Percentiles rank a stretch among this genome's conserved stretches.
Evolutionary conservation across 2,113 vertebrate genomes (phyloP).

Genomic region (Aphyosemion australe): DNA sequence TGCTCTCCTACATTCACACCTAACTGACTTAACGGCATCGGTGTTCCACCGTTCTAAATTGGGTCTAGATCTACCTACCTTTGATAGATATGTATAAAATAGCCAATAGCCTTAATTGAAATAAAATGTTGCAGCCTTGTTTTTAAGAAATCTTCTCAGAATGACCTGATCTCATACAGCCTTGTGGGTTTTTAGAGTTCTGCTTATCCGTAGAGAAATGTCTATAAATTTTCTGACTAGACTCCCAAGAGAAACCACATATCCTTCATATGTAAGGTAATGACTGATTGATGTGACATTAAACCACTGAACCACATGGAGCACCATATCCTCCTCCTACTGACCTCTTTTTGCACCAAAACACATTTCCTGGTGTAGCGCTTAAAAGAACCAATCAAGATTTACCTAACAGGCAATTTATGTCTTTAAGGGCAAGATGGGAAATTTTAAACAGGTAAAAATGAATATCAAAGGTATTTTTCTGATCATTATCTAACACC

Average conservation of each 20-base stretch:
- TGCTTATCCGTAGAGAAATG: background rate
- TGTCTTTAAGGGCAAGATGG: background rate
- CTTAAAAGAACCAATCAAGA: no score
- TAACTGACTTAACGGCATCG: no score
- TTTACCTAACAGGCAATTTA: background rate
- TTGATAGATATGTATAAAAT: no score
- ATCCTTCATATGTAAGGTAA: constrained; percentile 16
- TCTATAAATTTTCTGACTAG: constrained; percentile 40
- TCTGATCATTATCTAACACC: background rate
- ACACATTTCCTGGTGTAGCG: background rate
- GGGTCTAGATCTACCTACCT: no score
- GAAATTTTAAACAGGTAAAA: background rate
- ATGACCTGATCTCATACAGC: constrained; percentile 15
- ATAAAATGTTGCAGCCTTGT: constrained; percentile 6
- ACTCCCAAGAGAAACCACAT: constrained; percentile 29
- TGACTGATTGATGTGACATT: constrained; percentile 36
- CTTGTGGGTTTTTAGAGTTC: constrained; percentile 7
- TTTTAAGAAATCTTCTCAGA: constrained; percentile 16
- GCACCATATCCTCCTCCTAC: constrained; percentile 17
- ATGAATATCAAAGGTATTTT: background rate
- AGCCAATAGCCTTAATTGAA: no score
- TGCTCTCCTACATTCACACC: no score
- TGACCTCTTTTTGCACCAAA: no score
- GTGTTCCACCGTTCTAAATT: no score
- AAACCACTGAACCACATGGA: constrained; percentile 44